phyloP scores from a whole-genome alignment of 2,113 vertebrate species.

The Oreochromis tanganicae region DNA sequence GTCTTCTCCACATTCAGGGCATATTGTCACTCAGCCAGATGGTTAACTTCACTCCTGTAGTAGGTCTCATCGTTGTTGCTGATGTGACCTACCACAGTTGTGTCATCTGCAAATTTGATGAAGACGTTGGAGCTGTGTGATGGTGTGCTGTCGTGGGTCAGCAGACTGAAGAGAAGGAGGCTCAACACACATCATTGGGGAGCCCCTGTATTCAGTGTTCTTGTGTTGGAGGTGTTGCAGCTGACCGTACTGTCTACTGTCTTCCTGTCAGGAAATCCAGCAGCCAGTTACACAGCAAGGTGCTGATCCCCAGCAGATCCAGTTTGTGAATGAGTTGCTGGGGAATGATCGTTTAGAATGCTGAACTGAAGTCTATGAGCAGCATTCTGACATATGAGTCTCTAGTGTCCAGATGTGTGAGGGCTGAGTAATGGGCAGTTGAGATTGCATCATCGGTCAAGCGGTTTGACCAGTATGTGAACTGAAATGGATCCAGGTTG shows the following conservation, averaged over 20 bases:
- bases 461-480: fast-evolving
- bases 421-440: background rate
- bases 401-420: background rate
- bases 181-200: background rate
- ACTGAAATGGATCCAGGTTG: background rate
- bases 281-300: background rate
- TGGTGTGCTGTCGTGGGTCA: background rate
- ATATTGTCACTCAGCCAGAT: background rate
- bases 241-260: background rate
- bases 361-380: background rate
- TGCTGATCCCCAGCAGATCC: background rate
- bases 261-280: background rate
- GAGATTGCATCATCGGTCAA: background rate
- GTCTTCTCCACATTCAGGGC: background rate
- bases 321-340: background rate
- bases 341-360: background rate
- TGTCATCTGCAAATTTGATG: background rate
- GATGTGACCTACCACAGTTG: background rate
- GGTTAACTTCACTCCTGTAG: too few relatives aligned
- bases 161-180: background rate
- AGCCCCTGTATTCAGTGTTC: background rate
- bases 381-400: background rate
- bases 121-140: background rate
- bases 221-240: background rate
- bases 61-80: background rate